Evolutionary conservation across 2,888 invertebrate species (phyloP).

Genomic region (Drosophila subsilvestris): DNA sequence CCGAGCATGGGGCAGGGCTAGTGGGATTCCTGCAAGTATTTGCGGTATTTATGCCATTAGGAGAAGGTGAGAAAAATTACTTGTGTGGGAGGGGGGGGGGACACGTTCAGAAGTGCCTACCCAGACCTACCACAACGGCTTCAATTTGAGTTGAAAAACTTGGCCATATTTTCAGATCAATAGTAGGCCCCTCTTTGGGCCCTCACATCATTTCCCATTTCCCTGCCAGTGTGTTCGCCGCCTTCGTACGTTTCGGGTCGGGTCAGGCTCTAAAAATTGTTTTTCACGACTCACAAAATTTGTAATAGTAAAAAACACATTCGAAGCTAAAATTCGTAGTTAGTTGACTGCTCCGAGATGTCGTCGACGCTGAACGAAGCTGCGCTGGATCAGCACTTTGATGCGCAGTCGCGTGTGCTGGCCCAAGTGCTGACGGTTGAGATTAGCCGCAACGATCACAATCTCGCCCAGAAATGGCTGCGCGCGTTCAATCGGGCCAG

Average conservation of each 20-base stretch:
- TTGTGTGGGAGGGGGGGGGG: too few species aligned
- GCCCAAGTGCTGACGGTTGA: slow-evolving; percentile 10
- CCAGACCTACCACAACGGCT: neutral
- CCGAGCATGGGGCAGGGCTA: neutral
- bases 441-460: slow-evolving; percentile 10
- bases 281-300: neutral
- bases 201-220: too few species aligned
- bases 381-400: slow-evolving; percentile 58
- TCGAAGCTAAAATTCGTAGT: too few species aligned
- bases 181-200: neutral
- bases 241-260: neutral
- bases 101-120: neutral
- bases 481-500: slow-evolving; percentile 28
- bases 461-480: slow-evolving; percentile 48
- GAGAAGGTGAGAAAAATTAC: slow-evolving; percentile 64
- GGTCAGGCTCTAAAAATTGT: neutral
- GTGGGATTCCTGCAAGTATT: slow-evolving; percentile 55
- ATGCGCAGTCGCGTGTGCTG: slow-evolving; percentile 44
- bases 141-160: neutral
- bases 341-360: neutral
- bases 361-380: slow-evolving; percentile 50
- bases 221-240: neutral
- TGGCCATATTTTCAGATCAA: neutral
- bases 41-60: slow-evolving; percentile 68
- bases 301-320: neutral